Evolutionary conservation across 1,140 invertebrate genomes (phyloP), one percentile per base, ranked within the genome.

Genomic region (Ooceraea biroi): DNA sequence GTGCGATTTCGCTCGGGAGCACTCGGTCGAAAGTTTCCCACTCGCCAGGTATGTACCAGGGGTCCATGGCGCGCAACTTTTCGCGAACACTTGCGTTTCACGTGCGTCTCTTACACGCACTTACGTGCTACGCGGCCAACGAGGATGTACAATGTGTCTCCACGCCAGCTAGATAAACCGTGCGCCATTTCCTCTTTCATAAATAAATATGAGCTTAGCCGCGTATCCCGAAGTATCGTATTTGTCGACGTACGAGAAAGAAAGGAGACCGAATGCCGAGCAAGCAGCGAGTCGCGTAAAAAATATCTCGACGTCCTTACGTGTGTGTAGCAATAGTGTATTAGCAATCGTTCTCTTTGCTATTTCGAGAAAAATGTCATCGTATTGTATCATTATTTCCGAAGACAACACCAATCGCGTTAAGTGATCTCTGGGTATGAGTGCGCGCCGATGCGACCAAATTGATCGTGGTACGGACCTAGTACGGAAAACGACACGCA

Each of bases 161-260:
- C 48, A 46, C 17, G 82, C 19, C 17, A 52, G 50, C 17, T 65
- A 69, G 69, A 85, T 30, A 44, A 57, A 82, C 50, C 69, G 58
- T 44, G 68, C 84, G 77, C 22, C 77, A 66, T 63, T 87, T 83
- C 78, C 73, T 86, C 48, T 87, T 86, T 87, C 85, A 87, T 87
- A 87, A 87, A 87, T 87, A 87, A 87, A 74, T 83, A 86, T 83
- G 85, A 87, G 86, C 85, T 86, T 86, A 87, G 85, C 19, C 63
- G 30, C 60, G n/a, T 52, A 11, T 46, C 48, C 19, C 50, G 17
- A 11, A 27, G 19, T 19, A 44, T 85, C 84, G 77, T 86, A 83
- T 83, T 87, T 86, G 85, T 86, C 84, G 85, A 73, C 85, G 84
- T 58, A 63, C 44, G 46, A 60, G 61, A 58, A 58, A 86, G 65